phyloP scores from a whole-genome alignment of 2,888 invertebrate species.

The Drosophila meridionalis region DNA sequence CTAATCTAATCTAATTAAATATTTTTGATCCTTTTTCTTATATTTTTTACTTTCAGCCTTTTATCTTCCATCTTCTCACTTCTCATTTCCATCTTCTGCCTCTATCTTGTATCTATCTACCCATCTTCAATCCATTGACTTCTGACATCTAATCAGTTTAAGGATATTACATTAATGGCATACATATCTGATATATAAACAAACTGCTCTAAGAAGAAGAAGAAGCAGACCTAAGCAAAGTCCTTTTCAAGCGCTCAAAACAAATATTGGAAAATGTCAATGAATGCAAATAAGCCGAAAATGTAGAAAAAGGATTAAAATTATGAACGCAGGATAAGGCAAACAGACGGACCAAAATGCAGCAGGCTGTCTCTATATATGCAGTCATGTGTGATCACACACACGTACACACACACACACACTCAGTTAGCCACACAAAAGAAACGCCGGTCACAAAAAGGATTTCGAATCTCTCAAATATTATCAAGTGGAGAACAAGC shows the following conservation, averaged over 20 bases:
- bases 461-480: conserved; percentile 80
- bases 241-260: conserved; percentile 24
- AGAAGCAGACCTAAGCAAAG: conserved; percentile 1
- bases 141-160: conserved; percentile 14
- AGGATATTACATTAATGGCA: conserved; percentile 28
- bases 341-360: conserved; percentile 36
- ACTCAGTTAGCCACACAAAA: conserved; percentile 56
- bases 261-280: conserved; percentile 37
- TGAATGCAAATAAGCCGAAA: conserved; percentile 66
- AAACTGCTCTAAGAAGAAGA: not conserved
- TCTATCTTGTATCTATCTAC: not conserved
- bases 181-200: conserved; percentile 16
- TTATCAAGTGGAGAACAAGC: conserved; percentile 71
- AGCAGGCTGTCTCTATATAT: conserved; percentile 37
- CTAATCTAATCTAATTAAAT: no score
- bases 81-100: not conserved
- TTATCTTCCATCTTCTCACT: no score
- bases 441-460: conserved; percentile 58
- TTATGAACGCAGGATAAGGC: conserved; percentile 77
- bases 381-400: conserved; percentile 56
- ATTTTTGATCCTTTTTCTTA: not conserved
- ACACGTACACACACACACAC: conserved; percentile 7
- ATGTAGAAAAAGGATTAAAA: conserved; percentile 76
- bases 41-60: not conserved
- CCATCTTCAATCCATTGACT: conserved; percentile 4